These are phyloP conservation scores for Pseudococcus jackbeardsleyi DNA, from an alignment of 2,888 invertebrate species.

Conservation along the genomic window DNA sequence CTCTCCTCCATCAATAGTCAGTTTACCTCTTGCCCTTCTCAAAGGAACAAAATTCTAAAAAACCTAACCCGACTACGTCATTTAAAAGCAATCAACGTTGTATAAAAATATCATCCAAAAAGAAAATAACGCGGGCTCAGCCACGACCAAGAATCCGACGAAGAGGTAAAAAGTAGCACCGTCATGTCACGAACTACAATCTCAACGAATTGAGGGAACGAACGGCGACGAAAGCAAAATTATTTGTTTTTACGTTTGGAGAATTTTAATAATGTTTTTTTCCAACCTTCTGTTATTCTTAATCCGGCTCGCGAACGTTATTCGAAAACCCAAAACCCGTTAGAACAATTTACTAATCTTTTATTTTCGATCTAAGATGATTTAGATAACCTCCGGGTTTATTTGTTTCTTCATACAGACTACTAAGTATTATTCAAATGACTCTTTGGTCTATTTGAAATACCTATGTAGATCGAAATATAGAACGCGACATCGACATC, in stretches of 20 bases:
- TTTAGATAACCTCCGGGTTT: not conserved
- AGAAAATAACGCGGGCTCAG: not conserved
- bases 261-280: not conserved
- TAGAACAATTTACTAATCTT: conserved; percentile 25
- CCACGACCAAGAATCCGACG: not conserved
- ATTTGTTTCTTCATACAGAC: not conserved
- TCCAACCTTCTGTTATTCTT: not conserved
- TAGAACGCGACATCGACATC: not conserved
- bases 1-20: too few species aligned
- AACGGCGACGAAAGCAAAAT: conserved; percentile 33
- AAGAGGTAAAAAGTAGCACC: not conserved
- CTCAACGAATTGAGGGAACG: not conserved
- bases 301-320: not conserved
- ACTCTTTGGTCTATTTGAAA: not conserved
- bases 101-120: not conserved
- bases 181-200: conserved; percentile 35
- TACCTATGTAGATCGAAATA: not conserved
- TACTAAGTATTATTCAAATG: not conserved
- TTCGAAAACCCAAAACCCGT: not conserved
- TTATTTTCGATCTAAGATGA: not conserved
- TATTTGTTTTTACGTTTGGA: conserved; percentile 18
- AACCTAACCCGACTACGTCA: not conserved
- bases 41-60: not conserved
- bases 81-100: not conserved
- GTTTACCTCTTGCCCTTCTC: too few species aligned